These are phyloP conservation scores for Clostera curtula DNA, from an alignment of 2,888 invertebrate genomes.

Conservation along the genomic window DNA sequence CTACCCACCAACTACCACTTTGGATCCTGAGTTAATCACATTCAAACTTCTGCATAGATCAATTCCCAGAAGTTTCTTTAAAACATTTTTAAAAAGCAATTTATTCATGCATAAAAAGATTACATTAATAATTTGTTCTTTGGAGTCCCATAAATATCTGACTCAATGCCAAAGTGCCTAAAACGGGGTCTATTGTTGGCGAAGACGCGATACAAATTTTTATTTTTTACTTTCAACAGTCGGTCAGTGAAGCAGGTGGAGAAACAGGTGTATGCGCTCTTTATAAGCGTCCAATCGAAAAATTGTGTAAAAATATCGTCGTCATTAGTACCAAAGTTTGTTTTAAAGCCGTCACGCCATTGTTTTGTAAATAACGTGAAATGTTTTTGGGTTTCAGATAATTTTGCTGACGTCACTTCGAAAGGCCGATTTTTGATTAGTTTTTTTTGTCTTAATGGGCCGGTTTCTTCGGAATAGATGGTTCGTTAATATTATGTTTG, in stretches of 20 bases:
- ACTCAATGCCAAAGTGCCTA: conserved; percentile 19
- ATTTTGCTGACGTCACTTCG: conserved; percentile 66
- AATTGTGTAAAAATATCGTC: conserved; percentile 42
- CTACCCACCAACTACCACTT: no score
- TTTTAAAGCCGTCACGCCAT: conserved; percentile 64
- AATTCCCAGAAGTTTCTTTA: no score
- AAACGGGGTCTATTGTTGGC: conserved; percentile 36
- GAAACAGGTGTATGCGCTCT: conserved; percentile 51
- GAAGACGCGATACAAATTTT: conserved; percentile 32
- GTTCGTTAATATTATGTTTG: conserved; percentile 36
- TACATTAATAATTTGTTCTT: no score
- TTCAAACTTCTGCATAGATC: no score
- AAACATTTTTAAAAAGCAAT: no score
- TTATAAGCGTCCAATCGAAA: conserved; percentile 32
- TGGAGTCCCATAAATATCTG: conserved; percentile 29
- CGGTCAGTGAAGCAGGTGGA: conserved; percentile 58
- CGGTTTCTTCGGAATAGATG: conserved; percentile 40
- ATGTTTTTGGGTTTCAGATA: conserved; percentile 34
- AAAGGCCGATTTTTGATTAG: conserved; percentile 50
- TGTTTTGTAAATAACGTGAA: conserved; percentile 45
- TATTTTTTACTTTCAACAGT: conserved; percentile 39
- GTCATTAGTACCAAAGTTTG: conserved; percentile 58
- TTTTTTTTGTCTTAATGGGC: conserved; percentile 46
- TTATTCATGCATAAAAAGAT: no score
- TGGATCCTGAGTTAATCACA: no score